Conservation (phyloP, 1,140 invertebrate genomes). For the Sycobia sp. region DNA sequence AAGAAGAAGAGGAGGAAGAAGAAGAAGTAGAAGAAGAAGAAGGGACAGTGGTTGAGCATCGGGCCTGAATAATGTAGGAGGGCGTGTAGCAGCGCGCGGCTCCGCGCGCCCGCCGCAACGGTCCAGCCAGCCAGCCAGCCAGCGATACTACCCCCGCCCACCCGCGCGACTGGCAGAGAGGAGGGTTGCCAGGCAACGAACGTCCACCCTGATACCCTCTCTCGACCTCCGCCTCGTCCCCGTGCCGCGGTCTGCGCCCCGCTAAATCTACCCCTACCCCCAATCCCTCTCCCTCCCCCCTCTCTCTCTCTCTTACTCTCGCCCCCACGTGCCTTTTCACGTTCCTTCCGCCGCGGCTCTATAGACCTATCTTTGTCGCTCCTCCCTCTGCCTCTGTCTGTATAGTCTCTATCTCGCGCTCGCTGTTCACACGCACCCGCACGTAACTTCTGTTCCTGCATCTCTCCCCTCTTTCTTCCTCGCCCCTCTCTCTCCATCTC, state of each 20-base stretch:
- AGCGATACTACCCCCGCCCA: conserved; percentile 3
- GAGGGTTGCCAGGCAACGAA: conserved; percentile 59
- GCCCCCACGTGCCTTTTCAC: conserved; percentile 4
- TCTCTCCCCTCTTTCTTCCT: too few species aligned
- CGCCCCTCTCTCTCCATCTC: too few species aligned
- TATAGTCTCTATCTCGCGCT: conserved; percentile 28
- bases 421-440: too few species aligned
- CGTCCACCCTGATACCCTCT: conserved; percentile 60
- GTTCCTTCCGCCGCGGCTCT: conserved; percentile 23
- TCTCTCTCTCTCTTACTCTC: not conserved
- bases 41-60: conserved; percentile 55
- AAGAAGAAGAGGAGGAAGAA: conserved; percentile 2
- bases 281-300: not conserved
- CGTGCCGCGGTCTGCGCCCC: not conserved
- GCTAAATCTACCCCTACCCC: conserved; percentile 29
- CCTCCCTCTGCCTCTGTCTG: too few species aligned
- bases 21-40: conserved; percentile 20
- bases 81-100: conserved; percentile 29
- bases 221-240: conserved; percentile 45
- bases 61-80: conserved; percentile 55
- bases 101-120: not conserved
- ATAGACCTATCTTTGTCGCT: too few species aligned
- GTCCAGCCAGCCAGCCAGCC: conserved; percentile 13
- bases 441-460: too few species aligned
- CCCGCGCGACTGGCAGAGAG: conserved; percentile 38